phyloP scores from a whole-genome alignment of 2,113 vertebrate species.

The Nerophis lumbriciformis region DNA sequence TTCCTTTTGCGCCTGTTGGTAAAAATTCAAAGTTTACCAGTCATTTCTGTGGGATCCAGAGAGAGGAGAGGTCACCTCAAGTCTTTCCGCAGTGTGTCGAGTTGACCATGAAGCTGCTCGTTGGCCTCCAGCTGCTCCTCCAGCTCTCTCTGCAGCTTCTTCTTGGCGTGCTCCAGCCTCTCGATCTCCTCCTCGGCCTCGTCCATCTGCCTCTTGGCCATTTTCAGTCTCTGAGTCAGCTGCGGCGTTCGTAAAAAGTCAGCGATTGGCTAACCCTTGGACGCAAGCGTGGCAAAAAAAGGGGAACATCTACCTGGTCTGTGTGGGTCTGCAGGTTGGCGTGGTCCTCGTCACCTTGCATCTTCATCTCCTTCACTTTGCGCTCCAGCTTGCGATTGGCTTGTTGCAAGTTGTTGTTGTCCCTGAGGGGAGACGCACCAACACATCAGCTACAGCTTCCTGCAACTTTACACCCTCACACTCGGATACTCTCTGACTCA shows the following conservation, averaged over 20 bases:
- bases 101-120: constrained; percentile 83
- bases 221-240: constrained; percentile 90
- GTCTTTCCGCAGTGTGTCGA: constrained; percentile 77
- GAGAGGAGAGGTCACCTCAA: constrained; percentile 71
- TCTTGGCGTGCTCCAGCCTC: constrained; percentile 83
- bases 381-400: constrained; percentile 89
- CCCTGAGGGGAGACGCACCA: constrained; percentile 66
- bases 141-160: constrained; percentile 91
- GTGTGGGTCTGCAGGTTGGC: constrained; percentile 84
- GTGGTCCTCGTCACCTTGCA: constrained; percentile 90
- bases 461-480: constrained; percentile 41
- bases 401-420: constrained; percentile 84
- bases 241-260: constrained; percentile 49
- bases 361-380: constrained; percentile 89
- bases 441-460: constrained; percentile 27
- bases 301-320: constrained; percentile 74
- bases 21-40: neutral
- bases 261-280: neutral
- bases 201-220: constrained; percentile 91
- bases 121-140: constrained; percentile 90
- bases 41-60: neutral
- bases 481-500: constrained; percentile 19
- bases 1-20: constrained; percentile 61
- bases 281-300: neutral
- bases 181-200: constrained; percentile 96